A percentile compares a stretch with the other conserved stretches of the same genome.
These are phyloP conservation scores for Sebastolobus altivelis DNA, from an alignment of 2,797 vertebrate species.

Conservation along the genomic window DNA sequence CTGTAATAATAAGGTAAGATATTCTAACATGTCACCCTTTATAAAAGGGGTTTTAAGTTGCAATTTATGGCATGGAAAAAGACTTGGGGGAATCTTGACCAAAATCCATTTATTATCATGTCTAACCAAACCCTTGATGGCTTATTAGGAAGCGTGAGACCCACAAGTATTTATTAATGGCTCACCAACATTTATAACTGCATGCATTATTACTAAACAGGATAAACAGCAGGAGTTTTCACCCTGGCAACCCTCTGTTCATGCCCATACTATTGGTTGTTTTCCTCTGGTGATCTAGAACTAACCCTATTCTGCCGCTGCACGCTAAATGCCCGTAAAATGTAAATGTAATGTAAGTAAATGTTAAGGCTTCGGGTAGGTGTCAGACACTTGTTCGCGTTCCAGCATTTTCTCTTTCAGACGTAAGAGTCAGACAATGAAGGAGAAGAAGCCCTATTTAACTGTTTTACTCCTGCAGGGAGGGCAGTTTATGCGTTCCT, in stretches of 20 bases:
- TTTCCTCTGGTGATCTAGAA: neutral
- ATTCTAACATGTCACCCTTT: neutral
- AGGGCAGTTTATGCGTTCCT: constrained; percentile 76
- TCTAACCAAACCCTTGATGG: neutral
- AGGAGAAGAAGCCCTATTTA: constrained; percentile 64
- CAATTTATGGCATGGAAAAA: neutral
- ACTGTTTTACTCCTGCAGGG: constrained; percentile 68
- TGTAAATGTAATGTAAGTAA: constrained; percentile 21
- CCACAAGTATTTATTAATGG: neutral
- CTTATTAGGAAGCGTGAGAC: neutral
- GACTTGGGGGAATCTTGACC: neutral
- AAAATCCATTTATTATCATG: neutral
- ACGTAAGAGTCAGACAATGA: constrained; percentile 62
- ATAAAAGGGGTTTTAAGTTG: neutral
- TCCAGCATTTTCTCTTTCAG: constrained; percentile 69
- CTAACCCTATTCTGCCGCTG: neutral
- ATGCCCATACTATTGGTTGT: neutral
- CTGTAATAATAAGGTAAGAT: neutral
- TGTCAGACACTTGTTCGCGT: constrained; percentile 48
- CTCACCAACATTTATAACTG: neutral
- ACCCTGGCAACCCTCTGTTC: neutral
- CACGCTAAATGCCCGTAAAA: constrained; percentile 6
- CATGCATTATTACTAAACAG: neutral
- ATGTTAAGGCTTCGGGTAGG: constrained; percentile 39
- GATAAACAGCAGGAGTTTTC: neutral